Evolutionary conservation across 2,797 vertebrate species (phyloP), one percentile per base, ranked within the genome.

Genomic region (Hylomyscus alleni): DNA sequence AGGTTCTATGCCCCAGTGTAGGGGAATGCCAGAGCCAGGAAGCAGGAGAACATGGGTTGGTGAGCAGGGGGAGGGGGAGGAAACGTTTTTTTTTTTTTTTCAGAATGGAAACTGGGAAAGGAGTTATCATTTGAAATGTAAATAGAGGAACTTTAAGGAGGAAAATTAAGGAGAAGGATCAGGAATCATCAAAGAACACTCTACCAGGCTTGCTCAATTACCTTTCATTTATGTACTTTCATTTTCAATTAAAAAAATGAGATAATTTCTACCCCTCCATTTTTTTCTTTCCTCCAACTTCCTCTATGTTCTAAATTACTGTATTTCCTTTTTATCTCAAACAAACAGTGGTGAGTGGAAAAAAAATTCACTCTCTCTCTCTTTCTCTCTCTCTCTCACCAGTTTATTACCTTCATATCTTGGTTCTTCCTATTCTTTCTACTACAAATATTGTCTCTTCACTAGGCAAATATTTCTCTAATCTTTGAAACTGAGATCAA

Each of bases 351-450:
- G 11, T 77, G 81, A 54, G 3, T 52, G 34, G n/a, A n/a, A 11
- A 78, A 85, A 87, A 83, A 60, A 76, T 15, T 34, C 67, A 69
- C 15, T 3, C 6, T 6, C 44, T 3, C 44, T 6, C 44, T 3
- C 44, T n/a, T n/a, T n/a, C 44, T 6, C 44, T 44, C 44, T 6
- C 44, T 6, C 44, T 6, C 44, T 3, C 44, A 44, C 20, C 14
- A 34, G 8, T 69, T 54, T 88, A 47, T 54, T 56, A 24, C 12
- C 29, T 92, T 94, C 26, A 62, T 8, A 0, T 58, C 37, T 88
- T 93, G 88, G 8, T 17, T 93, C 56, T 91, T 83, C 29, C 83
- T 94, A 12, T 60, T 52, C 44, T 19, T 90, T 76, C n/a, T 31
- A 72, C 3, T 90, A 89, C 44, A 93, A 88, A 91, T 94, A 44